These are phyloP conservation scores for Noctua janthe DNA, from an alignment of 2,888 invertebrate genomes.

Conservation along the genomic window DNA sequence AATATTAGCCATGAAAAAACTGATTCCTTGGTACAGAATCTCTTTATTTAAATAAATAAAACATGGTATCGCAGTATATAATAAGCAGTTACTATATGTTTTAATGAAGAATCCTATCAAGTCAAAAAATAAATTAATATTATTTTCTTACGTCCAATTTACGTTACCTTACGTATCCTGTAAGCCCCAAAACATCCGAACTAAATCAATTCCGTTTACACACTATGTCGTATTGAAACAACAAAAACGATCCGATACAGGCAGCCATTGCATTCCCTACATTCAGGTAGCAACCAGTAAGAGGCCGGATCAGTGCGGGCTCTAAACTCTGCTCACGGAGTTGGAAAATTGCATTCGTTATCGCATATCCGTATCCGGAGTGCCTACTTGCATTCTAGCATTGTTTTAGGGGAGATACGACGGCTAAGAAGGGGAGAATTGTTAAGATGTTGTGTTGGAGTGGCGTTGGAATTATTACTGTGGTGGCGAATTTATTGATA, in stretches of 20 bases:
- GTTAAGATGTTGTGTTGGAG: slow-evolving; percentile 22
- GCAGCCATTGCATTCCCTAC: slow-evolving; percentile 59
- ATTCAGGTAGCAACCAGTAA: slow-evolving; percentile 75
- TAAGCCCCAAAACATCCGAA: too few relatives aligned
- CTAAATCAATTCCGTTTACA: background rate
- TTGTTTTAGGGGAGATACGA: slow-evolving; percentile 65
- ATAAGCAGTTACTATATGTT: too few relatives aligned
- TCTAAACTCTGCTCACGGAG: slow-evolving; percentile 88
- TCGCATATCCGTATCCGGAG: slow-evolving; percentile 85
- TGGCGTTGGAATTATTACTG: background rate
- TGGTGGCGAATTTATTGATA: background rate
- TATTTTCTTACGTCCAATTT: too few relatives aligned
- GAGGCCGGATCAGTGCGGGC: slow-evolving; percentile 75
- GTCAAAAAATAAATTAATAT: too few relatives aligned
- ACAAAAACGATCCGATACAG: slow-evolving; percentile 14
- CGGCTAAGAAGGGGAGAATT: background rate
- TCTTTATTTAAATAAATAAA: too few relatives aligned
- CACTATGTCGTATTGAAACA: slow-evolving; percentile 29
- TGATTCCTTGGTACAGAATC: too few relatives aligned
- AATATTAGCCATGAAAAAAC: too few relatives aligned
- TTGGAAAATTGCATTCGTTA: slow-evolving; percentile 90
- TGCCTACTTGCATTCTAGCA: slow-evolving; percentile 74
- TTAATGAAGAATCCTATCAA: too few relatives aligned
- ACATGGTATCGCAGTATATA: too few relatives aligned
- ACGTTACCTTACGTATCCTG: too few relatives aligned